phyloP scores from a whole-genome alignment of 2,888 invertebrate genomes.

The Psylliodes chrysocephalus region DNA sequence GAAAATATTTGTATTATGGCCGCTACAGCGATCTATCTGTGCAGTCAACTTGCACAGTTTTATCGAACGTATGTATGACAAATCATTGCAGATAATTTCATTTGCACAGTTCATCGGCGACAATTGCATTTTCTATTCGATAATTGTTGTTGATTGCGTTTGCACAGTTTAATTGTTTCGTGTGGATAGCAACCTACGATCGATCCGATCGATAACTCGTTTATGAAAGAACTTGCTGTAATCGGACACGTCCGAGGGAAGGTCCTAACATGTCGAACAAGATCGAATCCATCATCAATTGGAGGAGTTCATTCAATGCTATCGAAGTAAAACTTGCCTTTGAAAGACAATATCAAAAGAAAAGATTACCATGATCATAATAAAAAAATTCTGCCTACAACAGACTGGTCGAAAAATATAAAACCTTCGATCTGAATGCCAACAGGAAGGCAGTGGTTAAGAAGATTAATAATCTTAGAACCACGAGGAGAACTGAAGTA shows the following conservation, averaged over 20 bases:
- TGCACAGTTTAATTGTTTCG: neutral
- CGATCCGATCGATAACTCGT: neutral
- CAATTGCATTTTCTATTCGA: neutral
- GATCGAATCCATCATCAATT: neutral
- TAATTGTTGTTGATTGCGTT: slow-evolving; percentile 1
- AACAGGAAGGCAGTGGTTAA: neutral
- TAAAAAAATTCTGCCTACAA: slow-evolving; percentile 7
- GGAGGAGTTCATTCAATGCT: neutral
- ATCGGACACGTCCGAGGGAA: neutral
- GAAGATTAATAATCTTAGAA: no score
- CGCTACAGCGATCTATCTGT: neutral
- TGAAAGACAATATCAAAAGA: neutral
- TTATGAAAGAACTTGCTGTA: neutral
- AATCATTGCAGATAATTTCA: neutral
- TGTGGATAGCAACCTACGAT: neutral
- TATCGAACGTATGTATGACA: neutral
- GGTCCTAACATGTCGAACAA: neutral
- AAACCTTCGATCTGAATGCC: neutral
- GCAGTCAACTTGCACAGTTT: neutral
- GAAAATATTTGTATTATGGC: no score
- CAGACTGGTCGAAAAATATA: neutral
- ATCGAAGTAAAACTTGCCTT: neutral
- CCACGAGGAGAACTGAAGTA: no score
- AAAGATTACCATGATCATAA: slow-evolving; percentile 7
- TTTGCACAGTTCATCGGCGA: no score